A percentile compares a stretch with the other conserved stretches of the same genome.
phyloP scores from a whole-genome alignment of 2,888 invertebrate genomes.

The Limnephilus lunatus region DNA sequence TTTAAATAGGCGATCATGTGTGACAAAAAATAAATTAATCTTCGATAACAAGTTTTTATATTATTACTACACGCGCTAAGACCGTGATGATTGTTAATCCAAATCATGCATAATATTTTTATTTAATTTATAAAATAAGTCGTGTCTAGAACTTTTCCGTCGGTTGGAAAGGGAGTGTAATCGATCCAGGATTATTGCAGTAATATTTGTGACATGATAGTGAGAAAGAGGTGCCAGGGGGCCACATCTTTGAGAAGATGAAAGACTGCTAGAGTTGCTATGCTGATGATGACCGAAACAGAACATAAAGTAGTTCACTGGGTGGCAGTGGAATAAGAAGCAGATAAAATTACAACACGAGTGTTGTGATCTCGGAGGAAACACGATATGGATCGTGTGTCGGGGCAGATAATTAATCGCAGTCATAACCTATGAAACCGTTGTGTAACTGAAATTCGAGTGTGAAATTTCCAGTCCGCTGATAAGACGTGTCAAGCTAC shows the following conservation, averaged over 20 bases:
- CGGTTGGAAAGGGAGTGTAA: background rate
- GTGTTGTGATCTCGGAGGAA: constrained; percentile 15
- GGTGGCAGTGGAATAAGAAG: constrained; percentile 21
- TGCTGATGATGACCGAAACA: background rate
- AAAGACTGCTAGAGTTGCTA: background rate
- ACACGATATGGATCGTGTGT: constrained; percentile 28
- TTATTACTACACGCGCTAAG: background rate
- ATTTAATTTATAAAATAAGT: no score
- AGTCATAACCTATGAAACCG: constrained; percentile 5
- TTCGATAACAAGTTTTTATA: background rate
- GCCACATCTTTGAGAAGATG: no score
- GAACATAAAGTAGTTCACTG: background rate
- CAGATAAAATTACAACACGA: background rate
- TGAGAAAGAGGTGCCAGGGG: background rate
- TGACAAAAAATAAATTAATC: background rate
- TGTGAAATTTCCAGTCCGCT: background rate
- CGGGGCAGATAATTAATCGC: background rate
- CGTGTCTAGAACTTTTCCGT: background rate
- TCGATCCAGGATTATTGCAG: background rate
- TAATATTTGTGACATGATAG: background rate
- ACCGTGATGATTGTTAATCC: background rate
- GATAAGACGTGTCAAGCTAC: background rate
- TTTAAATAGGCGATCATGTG: background rate
- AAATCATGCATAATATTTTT: no score
- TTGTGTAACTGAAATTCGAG: background rate